Evolutionary conservation across 2,113 vertebrate genomes (phyloP).

Genomic region (Urocitellus parryii): DNA sequence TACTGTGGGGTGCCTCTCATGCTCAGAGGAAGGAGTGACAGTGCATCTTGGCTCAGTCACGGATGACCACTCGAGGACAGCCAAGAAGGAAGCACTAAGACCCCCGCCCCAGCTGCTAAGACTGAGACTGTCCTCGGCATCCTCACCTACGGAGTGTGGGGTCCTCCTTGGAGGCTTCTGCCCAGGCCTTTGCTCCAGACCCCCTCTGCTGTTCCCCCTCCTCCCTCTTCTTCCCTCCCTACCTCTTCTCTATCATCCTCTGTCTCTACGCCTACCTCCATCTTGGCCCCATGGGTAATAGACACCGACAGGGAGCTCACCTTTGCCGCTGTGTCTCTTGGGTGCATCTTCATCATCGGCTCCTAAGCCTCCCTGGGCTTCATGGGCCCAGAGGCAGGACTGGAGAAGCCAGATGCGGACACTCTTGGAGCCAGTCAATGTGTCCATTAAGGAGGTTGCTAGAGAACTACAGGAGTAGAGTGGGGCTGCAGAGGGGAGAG

Average conservation of each 20-base stretch:
- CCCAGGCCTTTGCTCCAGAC: too few relatives aligned
- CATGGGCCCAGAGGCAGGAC: background rate
- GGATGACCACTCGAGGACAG: background rate
- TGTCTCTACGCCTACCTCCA: background rate
- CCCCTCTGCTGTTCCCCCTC: background rate
- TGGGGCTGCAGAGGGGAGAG: background rate
- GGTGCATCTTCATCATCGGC: background rate
- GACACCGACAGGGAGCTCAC: background rate
- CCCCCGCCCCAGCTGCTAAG: rapidly evolving
- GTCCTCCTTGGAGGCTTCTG: background rate
- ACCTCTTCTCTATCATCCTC: background rate
- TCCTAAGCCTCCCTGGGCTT: background rate
- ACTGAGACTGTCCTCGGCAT: rapidly evolving
- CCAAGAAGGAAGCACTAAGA: too few relatives aligned
- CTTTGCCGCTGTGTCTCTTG: too few relatives aligned
- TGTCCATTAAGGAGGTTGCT: background rate
- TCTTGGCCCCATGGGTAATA: background rate
- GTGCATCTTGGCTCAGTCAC: rapidly evolving
- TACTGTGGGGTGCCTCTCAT: background rate
- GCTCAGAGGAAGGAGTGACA: background rate
- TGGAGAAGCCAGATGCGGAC: background rate
- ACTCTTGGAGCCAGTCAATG: background rate
- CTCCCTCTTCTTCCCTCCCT: background rate
- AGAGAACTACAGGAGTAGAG: background rate
- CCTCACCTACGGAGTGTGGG: rapidly evolving